A percentile compares a stretch with the other conserved stretches of the same genome.
phyloP scores from a whole-genome alignment of 1,140 invertebrate species.

The Coenobita brevimanus region DNA sequence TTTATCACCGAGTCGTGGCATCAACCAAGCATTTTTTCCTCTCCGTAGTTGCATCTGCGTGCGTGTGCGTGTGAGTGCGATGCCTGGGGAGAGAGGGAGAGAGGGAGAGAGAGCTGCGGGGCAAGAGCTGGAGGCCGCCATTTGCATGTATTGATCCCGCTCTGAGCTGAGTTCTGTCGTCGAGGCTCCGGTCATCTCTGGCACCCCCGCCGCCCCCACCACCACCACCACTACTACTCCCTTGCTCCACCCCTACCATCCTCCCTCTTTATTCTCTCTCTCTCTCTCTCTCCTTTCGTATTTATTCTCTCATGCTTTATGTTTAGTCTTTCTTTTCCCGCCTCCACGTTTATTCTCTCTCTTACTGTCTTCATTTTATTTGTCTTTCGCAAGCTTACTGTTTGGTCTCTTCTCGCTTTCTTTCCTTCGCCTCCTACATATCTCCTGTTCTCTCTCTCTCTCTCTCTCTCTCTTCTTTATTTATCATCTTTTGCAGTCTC shows the following conservation, averaged over 20 bases:
- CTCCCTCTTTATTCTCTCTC: not conserved
- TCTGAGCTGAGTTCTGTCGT: slow-evolving; percentile 44
- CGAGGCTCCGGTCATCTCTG: slow-evolving; percentile 42
- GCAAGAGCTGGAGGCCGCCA: slow-evolving; percentile 40
- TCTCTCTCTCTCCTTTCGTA: not conserved
- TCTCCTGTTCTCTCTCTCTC: not conserved
- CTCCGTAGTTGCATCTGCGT: too few relatives aligned
- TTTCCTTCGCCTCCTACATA: too few relatives aligned
- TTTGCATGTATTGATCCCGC: slow-evolving; percentile 58
- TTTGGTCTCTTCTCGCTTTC: not conserved
- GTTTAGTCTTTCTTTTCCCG: not conserved
- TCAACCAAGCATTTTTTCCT: too few relatives aligned
- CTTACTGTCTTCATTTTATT: not conserved
- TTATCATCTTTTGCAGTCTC: too few relatives aligned
- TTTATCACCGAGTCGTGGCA: too few relatives aligned
- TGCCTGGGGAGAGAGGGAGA: not conserved
- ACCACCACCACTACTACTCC: not conserved
- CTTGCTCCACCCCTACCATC: not conserved
- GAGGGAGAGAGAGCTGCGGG: not conserved
- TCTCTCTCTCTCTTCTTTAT: not conserved
- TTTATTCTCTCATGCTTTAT: too few relatives aligned
- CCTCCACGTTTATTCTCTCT: not conserved
- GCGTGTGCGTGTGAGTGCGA: too few relatives aligned
- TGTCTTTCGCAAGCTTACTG: too few relatives aligned
- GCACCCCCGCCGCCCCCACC: slow-evolving; percentile 8